Evolutionary conservation across 2,888 invertebrate species (phyloP), one percentile per base, ranked within the genome.

Genomic region (Suillia variegata): DNA sequence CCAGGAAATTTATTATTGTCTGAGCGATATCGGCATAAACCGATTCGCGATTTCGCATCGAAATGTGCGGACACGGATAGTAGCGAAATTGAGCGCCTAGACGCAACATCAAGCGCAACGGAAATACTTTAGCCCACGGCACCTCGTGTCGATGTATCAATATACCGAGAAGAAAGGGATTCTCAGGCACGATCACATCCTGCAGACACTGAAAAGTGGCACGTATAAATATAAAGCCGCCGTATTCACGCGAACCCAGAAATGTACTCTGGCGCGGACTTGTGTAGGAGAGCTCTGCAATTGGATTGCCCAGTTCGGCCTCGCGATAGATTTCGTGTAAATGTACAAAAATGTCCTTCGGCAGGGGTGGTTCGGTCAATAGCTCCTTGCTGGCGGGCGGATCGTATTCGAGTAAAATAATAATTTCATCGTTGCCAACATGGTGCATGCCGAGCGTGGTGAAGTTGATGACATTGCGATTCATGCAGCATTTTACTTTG

Each of bases 1-100:
- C 93, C 66, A 94, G 82, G 56, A 94, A 85, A 83, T 92, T 93
- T 81, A 94, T 92, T 62, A 94, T 92, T 10, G 94, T 94, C 77
- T 93, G 93, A 1, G 93, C 93, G 60, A 94, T 90, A 83, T 94
- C 93, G 26, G 87, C 90, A 78, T 90, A 94, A 4, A 93, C 89
- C 1, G 93, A 89, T 67, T 90, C 89, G 13, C 94, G 84, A 73
- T 88, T 86, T 21, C 92, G 84, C 17, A 90, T 87, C 17, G 92
- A 92, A 53, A 94, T 88, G 63, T 94, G 83, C 1, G 93, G 92
- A 74, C 91, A 91, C 0, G 94, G 94, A 81, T 94, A 94, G 76
- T 92, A 93, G 63, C 92, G 87, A 81, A 89, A 93, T 77, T 93
- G 92, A 2, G 93, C 92, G 2, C 94, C 94, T 31, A 94, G 83